Evolutionary conservation across 2,888 invertebrate species (phyloP), one percentile per base, ranked within the genome.

Genomic region (Anticlea derivata): DNA sequence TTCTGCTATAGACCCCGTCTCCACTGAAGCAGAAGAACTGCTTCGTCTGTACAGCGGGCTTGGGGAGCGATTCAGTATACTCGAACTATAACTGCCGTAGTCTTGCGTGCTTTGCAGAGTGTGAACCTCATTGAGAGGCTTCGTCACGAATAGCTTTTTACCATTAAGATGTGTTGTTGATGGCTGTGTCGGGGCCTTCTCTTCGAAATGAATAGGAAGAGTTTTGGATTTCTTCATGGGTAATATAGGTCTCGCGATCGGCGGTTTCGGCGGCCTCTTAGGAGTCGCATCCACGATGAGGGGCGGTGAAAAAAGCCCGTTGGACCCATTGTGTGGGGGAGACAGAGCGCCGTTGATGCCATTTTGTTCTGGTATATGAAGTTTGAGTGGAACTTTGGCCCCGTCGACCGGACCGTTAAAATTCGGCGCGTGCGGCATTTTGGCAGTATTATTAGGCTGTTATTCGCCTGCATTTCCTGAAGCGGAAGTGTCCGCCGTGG

Each of bases 1-100:
- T 62, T 91, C 91, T 40, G 89, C 83, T 54, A 91, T 91, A 2
- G 89, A 89, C 11, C 91, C 91, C 22, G 84, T 90, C 68, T 91
- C 91, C 10, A 91, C 86, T 5, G 85, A 82, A 40, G 78, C 74
- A 11, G 76, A 67, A 5, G 90, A 88, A 58, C 64, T 75, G 63
- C 84, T 90, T 55, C 88, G 80, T 63, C 75, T 81, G 48, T 83
- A 87, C 10, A 77, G 74, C 10, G 88, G 89, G 64, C 86, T 91
- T 1, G 83, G 77, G 23, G 91, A 80, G 6, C 84, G 79, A 45
- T 71, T 79, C 8, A 78, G 68, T 39, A 84, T 54, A 40, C 43
- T 52, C 24, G 47, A 43, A 39, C 34, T 53, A 56, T 73, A 73
- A 48, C 70, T 80, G 50, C 76, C 77, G 72, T 75, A 80, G 45